Evolutionary conservation across 2,888 invertebrate species (phyloP).

Genomic region (Crossocerus cetratus): DNA sequence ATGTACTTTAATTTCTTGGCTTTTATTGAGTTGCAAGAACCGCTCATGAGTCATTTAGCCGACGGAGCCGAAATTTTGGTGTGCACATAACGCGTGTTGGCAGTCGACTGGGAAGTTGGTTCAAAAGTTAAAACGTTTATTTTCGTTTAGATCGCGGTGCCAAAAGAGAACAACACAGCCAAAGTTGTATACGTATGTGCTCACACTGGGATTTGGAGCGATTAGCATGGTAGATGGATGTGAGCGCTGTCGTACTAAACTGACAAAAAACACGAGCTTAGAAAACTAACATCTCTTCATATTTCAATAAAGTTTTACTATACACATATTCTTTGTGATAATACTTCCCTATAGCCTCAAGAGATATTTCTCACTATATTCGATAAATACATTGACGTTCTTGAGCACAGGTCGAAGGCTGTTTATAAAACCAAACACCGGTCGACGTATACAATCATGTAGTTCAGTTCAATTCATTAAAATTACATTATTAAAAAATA

Average conservation of each 20-base stretch:
- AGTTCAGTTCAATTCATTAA: conserved; percentile 27
- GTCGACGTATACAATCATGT: conserved; percentile 19
- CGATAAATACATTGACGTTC: conserved; percentile 28
- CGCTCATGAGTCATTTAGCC: conserved; percentile 22
- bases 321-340: conserved; percentile 42
- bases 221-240: conserved; percentile 12
- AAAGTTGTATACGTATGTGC: conserved; percentile 22
- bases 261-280: conserved; percentile 47
- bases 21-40: conserved; percentile 40
- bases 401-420: conserved; percentile 7
- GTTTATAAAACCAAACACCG: conserved; percentile 32
- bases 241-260: conserved; percentile 14
- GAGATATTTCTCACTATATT: conserved; percentile 36
- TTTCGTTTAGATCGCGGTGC: conserved; percentile 51
- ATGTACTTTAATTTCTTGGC: no score
- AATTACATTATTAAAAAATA: conserved; percentile 46
- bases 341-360: conserved; percentile 44
- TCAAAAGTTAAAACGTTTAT: conserved; percentile 43
- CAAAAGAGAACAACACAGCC: conserved; percentile 45
- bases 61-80: neutral
- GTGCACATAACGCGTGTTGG: conserved; percentile 33
- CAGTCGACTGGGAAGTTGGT: conserved; percentile 33
- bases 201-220: conserved; percentile 28
- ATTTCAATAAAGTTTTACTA: conserved; percentile 34
- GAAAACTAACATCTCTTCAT: conserved; percentile 49